phyloP scores from a whole-genome alignment of 2,797 vertebrate species.

The Netta rufina region DNA sequence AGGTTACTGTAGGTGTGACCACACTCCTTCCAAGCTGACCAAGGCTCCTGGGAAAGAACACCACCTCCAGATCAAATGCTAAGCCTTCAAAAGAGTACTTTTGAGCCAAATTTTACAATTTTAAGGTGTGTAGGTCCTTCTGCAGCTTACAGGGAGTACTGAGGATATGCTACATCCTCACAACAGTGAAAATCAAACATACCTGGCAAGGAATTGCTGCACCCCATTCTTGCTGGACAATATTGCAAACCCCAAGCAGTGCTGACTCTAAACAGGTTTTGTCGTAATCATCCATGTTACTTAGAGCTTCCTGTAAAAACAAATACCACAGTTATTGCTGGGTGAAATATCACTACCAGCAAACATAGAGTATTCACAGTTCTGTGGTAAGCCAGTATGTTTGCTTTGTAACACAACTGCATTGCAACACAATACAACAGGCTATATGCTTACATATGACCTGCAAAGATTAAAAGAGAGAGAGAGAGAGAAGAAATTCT shows the following conservation, averaged over 20 bases:
- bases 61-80: neutral
- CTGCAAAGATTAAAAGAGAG: neutral
- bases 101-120: neutral
- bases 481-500: neutral
- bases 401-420: neutral
- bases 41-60: neutral
- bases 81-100: neutral
- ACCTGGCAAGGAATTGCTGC: slow-evolving; percentile 96
- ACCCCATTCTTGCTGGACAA: slow-evolving; percentile 98
- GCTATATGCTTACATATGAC: neutral
- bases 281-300: slow-evolving; percentile 96
- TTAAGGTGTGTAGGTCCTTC: neutral
- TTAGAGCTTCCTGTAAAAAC: slow-evolving; percentile 89
- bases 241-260: slow-evolving; percentile 90
- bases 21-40: neutral
- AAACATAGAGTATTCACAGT: neutral
- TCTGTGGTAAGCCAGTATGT: neutral
- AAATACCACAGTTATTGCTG: neutral
- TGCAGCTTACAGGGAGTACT: neutral
- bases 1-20: neutral
- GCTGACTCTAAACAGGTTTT: slow-evolving; percentile 96
- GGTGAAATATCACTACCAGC: neutral
- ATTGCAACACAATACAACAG: neutral
- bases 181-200: neutral
- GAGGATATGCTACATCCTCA: neutral